Evolutionary conservation across 30 jellyfish, hydroid and myxozoan species (phyloP).

Genomic region (Hydra vulgaris): DNA sequence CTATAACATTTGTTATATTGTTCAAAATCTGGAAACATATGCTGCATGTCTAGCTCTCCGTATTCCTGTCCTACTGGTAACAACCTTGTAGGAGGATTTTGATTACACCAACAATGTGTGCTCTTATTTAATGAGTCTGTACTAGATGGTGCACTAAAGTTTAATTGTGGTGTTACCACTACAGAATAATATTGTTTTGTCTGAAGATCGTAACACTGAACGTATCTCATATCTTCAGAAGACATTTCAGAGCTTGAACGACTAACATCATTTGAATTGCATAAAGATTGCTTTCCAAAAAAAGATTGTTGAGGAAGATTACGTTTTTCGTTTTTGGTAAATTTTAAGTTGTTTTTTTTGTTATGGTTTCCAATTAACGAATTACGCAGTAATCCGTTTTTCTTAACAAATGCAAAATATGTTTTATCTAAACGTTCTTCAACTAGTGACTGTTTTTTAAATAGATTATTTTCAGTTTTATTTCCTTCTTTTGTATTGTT

Average conservation of each 20-base stretch:
- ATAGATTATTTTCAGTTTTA: neutral
- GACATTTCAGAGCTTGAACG: neutral
- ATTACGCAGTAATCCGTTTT: neutral
- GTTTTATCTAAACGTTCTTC: neutral
- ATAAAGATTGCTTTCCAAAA: neutral
- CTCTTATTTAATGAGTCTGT: neutral
- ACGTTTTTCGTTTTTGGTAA: neutral
- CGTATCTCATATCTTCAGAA: neutral
- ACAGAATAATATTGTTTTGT: neutral
- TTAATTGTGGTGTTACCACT: neutral
- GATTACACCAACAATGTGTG: neutral
- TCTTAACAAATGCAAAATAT: neutral
- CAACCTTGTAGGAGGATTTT: neutral
- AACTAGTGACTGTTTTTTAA: neutral
- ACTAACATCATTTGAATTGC: neutral
- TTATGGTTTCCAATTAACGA: neutral
- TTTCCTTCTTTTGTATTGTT: neutral
- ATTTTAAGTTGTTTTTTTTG: no score
- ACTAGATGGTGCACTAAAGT: neutral
- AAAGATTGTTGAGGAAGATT: neutral
- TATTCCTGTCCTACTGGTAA: neutral
- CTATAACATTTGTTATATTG: neutral
- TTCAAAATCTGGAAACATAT: neutral
- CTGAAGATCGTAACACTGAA: neutral
- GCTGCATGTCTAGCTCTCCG: neutral